These are phyloP conservation scores for Halcyon senegalensis DNA, from an alignment of 2,113 vertebrate species.

Conservation along the genomic window DNA sequence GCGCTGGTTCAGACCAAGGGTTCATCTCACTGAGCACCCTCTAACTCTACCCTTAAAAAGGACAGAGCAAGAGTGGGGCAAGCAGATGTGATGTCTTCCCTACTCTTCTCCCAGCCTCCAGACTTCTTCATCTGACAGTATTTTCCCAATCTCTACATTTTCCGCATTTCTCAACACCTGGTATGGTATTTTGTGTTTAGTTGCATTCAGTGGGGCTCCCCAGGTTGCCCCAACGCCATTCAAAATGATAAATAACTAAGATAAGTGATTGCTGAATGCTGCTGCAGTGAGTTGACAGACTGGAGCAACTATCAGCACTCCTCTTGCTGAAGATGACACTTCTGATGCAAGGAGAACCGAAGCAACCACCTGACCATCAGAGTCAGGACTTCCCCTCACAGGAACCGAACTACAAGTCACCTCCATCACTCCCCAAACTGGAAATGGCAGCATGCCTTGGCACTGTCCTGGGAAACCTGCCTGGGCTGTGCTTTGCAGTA, in stretches of 20 bases:
- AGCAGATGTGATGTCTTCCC: not conserved
- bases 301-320: not conserved
- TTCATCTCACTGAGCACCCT: not conserved
- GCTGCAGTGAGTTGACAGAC: not conserved
- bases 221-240: not conserved
- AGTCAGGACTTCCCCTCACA: not conserved
- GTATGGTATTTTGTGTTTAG: not conserved
- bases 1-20: not conserved
- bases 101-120: not conserved
- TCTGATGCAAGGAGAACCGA: accelerated
- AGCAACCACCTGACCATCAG: no score
- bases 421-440: not conserved
- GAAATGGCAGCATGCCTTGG: not conserved
- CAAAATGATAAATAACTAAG: not conserved
- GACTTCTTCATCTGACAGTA: not conserved
- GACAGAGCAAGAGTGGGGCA: not conserved
- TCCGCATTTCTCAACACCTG: not conserved
- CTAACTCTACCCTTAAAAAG: not conserved
- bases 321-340: not conserved
- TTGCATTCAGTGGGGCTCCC: not conserved
- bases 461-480: not conserved
- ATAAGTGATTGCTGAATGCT: not conserved
- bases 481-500: not conserved
- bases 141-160: not conserved
- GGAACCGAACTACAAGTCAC: not conserved